Evolutionary conservation across 2,113 vertebrate genomes (phyloP).

Genomic region (Chlorocebus sabaeus): DNA sequence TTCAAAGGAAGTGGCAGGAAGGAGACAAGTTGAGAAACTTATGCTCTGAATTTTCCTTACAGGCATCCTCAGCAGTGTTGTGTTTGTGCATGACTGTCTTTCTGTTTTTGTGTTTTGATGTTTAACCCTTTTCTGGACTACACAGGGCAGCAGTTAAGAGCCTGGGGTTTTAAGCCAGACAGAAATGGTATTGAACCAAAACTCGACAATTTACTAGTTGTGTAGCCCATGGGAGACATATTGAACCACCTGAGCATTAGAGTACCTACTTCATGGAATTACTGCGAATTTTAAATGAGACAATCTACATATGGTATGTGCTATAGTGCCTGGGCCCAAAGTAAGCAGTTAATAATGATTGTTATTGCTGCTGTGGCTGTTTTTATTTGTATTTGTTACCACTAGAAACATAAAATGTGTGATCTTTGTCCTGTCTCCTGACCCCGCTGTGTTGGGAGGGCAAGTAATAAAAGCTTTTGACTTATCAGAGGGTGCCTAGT

Average conservation of each 20-base stretch:
- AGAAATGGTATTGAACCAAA: background rate
- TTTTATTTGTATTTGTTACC: background rate
- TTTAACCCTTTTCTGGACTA: conserved; percentile 23
- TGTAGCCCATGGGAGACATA: background rate
- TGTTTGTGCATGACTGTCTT: background rate
- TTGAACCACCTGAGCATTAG: background rate
- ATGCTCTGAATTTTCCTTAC: background rate
- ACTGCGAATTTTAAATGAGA: conserved; percentile 33
- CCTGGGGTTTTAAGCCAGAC: background rate
- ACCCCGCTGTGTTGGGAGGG: background rate
- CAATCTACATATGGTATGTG: background rate
- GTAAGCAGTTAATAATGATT: conserved; percentile 4
- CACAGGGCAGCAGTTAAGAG: background rate
- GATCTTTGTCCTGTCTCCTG: background rate
- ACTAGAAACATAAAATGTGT: conserved; percentile 13
- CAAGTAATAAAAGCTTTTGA: conserved; percentile 31
- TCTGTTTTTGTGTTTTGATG: background rate
- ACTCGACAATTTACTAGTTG: background rate
- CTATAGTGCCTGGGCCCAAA: background rate
- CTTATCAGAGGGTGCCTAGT: background rate
- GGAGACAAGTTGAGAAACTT: background rate
- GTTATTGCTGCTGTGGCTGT: background rate
- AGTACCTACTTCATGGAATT: background rate
- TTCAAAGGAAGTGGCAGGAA: background rate
- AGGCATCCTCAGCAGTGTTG: background rate